These are phyloP conservation scores for Prinia subflava DNA, from an alignment of 2,113 vertebrate species.

Conservation along the genomic window DNA sequence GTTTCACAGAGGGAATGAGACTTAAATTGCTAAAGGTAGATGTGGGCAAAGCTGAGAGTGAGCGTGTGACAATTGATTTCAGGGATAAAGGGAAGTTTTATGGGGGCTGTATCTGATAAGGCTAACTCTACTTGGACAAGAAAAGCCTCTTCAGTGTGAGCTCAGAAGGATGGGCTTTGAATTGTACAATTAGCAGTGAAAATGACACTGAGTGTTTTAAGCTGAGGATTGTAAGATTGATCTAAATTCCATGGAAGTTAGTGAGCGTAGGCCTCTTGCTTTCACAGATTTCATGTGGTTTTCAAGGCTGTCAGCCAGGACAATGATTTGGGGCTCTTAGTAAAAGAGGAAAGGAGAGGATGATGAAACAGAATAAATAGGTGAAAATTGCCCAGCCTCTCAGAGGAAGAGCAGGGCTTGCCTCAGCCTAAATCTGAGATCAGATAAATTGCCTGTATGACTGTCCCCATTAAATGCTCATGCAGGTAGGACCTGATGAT, in stretches of 20 bases:
- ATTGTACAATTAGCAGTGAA: constrained; percentile 7
- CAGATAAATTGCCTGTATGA: not conserved
- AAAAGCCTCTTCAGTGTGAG: not conserved
- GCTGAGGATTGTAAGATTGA: not conserved
- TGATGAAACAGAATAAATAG: not conserved
- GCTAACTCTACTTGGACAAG: not conserved
- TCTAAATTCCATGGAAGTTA: not conserved
- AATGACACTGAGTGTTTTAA: not conserved
- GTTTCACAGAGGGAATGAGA: constrained; percentile 32
- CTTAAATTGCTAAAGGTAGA: constrained; percentile 53
- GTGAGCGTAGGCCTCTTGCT: not conserved
- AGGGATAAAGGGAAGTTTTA: not conserved
- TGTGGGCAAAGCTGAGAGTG: constrained; percentile 3
- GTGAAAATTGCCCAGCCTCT: not conserved
- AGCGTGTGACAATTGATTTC: not conserved
- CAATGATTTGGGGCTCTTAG: not conserved
- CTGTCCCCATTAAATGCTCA: not conserved
- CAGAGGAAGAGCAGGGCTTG: not conserved
- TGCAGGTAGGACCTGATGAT: not conserved
- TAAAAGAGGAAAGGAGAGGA: not conserved
- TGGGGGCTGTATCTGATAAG: not conserved
- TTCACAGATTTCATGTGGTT: not conserved
- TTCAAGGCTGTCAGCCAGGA: not conserved
- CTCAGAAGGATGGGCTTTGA: not conserved
- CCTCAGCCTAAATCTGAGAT: not conserved